Conservation (phyloP, 2,888 invertebrate genomes). For the Calameuta pallipes region DNA sequence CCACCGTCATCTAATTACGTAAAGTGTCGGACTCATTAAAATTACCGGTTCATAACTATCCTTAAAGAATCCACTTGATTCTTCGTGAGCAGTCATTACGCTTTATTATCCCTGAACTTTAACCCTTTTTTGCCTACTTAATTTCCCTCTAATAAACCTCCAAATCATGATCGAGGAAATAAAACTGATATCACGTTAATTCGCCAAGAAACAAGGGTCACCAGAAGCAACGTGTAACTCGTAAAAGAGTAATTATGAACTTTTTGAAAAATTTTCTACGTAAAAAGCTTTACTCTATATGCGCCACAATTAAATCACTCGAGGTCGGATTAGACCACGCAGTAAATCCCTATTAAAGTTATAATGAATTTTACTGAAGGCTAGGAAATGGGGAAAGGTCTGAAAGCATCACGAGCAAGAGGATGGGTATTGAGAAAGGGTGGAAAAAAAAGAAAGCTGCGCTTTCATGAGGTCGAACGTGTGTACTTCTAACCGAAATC, state of each 20-base stretch:
- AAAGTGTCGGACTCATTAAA: conserved; percentile 42
- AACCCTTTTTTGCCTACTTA: too few relatives aligned
- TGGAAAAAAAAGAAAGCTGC: neutral
- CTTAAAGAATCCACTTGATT: conserved; percentile 4
- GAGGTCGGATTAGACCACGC: conserved; percentile 34
- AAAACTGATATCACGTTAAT: too few relatives aligned
- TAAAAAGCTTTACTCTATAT: too few relatives aligned
- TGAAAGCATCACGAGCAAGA: neutral
- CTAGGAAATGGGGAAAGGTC: conserved; percentile 14
- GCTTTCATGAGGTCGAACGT: conserved; percentile 10
- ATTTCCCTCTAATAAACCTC: too few relatives aligned
- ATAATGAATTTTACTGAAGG: conserved; percentile 44
- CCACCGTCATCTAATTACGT: conserved; percentile 10
- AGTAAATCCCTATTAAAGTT: conserved; percentile 40
- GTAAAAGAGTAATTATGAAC: too few relatives aligned
- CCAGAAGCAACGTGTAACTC: too few relatives aligned
- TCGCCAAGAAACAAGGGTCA: too few relatives aligned
- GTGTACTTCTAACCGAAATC: conserved; percentile 43
- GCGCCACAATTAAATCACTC: neutral
- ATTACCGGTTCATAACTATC: conserved; percentile 36
- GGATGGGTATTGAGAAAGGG: neutral
- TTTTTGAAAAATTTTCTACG: too few relatives aligned
- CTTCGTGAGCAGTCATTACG: neutral
- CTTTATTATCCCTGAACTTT: neutral
- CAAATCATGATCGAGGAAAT: too few relatives aligned